Evolutionary conservation across 2,113 vertebrate genomes (phyloP).

Genomic region (Merops nubicus): DNA sequence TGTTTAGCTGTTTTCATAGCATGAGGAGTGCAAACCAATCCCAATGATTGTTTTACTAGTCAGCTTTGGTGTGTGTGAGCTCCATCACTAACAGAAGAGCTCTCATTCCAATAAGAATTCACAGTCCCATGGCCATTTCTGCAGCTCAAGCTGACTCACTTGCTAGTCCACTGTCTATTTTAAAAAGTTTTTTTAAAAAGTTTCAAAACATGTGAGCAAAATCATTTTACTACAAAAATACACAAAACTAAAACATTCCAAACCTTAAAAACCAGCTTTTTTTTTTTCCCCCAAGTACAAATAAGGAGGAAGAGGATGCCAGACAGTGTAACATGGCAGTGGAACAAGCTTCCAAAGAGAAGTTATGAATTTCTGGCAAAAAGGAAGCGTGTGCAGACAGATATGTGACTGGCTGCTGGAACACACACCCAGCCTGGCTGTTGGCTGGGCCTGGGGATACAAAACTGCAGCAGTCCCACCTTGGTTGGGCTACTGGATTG

Average conservation of each 20-base stretch:
- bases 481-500: background rate
- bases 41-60: background rate
- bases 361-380: background rate
- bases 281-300: background rate
- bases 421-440: background rate
- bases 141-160: background rate
- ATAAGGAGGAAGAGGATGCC: background rate
- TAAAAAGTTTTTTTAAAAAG: background rate
- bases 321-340: background rate
- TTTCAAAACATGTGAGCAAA: background rate
- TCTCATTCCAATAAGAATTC: background rate
- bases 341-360: background rate
- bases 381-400: too few species aligned
- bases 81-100: background rate
- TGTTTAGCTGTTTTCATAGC: background rate
- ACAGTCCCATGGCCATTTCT: background rate
- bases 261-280: fast-evolving
- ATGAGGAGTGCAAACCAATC: fast-evolving
- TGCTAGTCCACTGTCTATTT: background rate
- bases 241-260: background rate
- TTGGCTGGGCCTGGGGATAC: background rate
- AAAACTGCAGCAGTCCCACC: background rate
- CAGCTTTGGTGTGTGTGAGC: background rate
- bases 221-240: background rate
- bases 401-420: background rate